phyloP scores from a whole-genome alignment of 2,113 vertebrate species.

The Poecilia latipinna region DNA sequence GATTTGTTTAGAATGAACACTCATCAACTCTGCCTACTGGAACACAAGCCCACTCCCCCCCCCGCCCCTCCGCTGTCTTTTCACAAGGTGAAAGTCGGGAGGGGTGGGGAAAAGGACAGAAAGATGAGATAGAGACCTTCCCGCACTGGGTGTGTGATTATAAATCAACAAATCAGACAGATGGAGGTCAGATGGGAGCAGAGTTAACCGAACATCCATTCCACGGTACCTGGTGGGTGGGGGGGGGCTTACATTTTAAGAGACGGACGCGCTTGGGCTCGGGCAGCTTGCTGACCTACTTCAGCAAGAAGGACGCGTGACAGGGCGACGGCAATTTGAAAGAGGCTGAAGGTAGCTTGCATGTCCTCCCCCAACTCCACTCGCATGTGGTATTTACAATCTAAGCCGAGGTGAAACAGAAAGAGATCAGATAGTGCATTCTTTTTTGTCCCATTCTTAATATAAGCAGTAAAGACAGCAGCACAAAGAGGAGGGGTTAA shows the following conservation, averaged over 20 bases:
- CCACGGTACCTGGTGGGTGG: slow-evolving; percentile 31
- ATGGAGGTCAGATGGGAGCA: slow-evolving; percentile 57
- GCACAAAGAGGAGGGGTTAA: slow-evolving; percentile 59
- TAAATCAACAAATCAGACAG: slow-evolving; percentile 60
- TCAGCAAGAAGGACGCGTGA: slow-evolving; percentile 44
- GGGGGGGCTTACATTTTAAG: slow-evolving; percentile 54
- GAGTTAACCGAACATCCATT: slow-evolving; percentile 49
- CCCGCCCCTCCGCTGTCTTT: slow-evolving; percentile 1
- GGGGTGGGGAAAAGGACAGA: slow-evolving; percentile 33
- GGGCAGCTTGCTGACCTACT: slow-evolving; percentile 55
- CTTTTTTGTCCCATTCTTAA: slow-evolving; percentile 55
- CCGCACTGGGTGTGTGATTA: slow-evolving; percentile 56
- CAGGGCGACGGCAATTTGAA: slow-evolving; percentile 51
- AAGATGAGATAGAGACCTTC: slow-evolving; percentile 55
- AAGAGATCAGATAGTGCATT: slow-evolving; percentile 63
- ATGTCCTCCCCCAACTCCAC: slow-evolving; percentile 53
- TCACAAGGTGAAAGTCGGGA: slow-evolving; percentile 25
- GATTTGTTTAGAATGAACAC: slow-evolving; percentile 26
- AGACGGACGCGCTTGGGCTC: slow-evolving; percentile 41
- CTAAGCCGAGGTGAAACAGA: slow-evolving; percentile 46
- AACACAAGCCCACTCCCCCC: not conserved
- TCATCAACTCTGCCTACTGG: slow-evolving; percentile 16
- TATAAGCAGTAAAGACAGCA: slow-evolving; percentile 58
- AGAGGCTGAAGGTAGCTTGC: slow-evolving; percentile 46
- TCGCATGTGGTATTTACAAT: slow-evolving; percentile 74